Evolutionary conservation across 2,113 vertebrate species (phyloP).

Genomic region (Oceanites oceanicus): DNA sequence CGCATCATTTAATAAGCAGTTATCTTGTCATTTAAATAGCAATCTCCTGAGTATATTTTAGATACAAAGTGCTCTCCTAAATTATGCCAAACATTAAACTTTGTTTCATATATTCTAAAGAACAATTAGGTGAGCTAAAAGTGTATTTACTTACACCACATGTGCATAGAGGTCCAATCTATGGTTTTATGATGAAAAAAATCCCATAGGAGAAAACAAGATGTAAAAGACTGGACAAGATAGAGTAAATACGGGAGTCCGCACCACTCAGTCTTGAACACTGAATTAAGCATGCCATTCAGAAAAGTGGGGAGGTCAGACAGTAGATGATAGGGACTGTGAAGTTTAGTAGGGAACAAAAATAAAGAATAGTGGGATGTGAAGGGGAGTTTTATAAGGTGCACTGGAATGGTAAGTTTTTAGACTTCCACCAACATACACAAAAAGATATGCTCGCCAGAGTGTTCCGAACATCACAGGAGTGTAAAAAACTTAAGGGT

Average conservation of each 20-base stretch:
- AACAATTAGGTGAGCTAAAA: background rate
- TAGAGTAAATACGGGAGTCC: accelerated
- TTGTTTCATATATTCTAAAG: background rate
- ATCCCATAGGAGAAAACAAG: background rate
- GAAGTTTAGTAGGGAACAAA: background rate
- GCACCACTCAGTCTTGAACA: background rate
- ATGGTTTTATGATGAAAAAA: background rate
- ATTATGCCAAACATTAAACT: background rate
- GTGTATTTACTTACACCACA: background rate
- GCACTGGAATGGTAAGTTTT: background rate
- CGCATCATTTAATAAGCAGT: background rate
- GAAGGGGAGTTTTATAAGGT: background rate
- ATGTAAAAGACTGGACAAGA: background rate
- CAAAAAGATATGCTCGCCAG: background rate
- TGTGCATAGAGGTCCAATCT: background rate
- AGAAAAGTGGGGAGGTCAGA: background rate
- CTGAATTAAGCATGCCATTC: background rate
- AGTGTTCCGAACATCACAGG: background rate
- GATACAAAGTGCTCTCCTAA: background rate
- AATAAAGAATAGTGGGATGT: background rate
- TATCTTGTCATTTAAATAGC: conserved; percentile 30
- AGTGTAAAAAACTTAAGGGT: background rate
- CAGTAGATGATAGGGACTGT: background rate
- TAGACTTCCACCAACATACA: background rate
- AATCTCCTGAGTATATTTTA: background rate